These are phyloP conservation scores for Oreocharis arfaki DNA, from an alignment of 2,113 vertebrate genomes.

Conservation along the genomic window DNA sequence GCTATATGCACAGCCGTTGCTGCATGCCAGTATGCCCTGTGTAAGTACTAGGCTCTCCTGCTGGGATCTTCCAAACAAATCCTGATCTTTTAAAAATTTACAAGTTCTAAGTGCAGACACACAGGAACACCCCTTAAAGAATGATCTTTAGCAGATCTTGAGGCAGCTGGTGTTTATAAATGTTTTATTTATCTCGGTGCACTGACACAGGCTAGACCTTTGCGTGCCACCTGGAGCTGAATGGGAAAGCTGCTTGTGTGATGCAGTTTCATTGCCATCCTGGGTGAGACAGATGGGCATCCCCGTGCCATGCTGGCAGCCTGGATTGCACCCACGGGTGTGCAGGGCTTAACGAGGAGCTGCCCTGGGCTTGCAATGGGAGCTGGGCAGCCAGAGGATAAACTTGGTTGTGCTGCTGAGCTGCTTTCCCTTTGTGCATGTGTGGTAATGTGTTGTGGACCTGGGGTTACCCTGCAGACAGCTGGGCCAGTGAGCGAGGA, in stretches of 20 bases:
- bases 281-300: background rate
- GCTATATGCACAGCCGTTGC: fast-evolving
- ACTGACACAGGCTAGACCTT: background rate
- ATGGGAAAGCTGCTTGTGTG: background rate
- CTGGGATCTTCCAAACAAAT: background rate
- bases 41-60: background rate
- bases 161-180: conserved; percentile 19
- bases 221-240: background rate
- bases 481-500: background rate
- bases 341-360: background rate
- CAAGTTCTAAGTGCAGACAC: background rate
- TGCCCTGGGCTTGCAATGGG: background rate
- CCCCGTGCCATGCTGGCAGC: fast-evolving
- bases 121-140: background rate
- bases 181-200: background rate
- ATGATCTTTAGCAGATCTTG: background rate
- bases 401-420: background rate
- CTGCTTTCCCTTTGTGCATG: background rate
- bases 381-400: background rate
- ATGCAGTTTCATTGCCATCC: background rate
- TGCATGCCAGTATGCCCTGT: background rate
- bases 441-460: fast-evolving
- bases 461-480: background rate
- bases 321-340: background rate
- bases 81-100: background rate